Evolutionary conservation across 1,140 invertebrate genomes (phyloP), one percentile per base, ranked within the genome.

Genomic region (Portunus trituberculatus): DNA sequence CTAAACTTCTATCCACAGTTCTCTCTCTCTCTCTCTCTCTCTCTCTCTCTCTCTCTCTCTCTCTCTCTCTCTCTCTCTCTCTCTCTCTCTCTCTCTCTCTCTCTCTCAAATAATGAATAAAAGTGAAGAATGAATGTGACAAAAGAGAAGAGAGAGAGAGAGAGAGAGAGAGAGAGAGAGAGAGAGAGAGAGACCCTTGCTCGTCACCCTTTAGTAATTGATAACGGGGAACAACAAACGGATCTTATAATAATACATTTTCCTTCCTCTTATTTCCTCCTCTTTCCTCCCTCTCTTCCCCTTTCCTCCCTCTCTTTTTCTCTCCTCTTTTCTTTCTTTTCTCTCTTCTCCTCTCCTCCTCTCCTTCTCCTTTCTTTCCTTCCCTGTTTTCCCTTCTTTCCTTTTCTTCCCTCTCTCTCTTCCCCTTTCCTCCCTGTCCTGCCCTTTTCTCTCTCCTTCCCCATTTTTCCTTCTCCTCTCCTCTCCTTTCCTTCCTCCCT

Each of bases 1-100:
- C 39, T 39, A 39, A 39, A 39, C 1, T 39, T 39, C n/a, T n/a
- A 6, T 39, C 1, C 39, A 39, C 39, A 39, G 39, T 39, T 39
- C n/a, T n/a, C n/a, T 39, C 39, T 2, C 39, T 39, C 39, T 39
- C 1, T 1, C 39, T 83, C 76, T 28, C 4, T 8, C 82, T 83
- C 82, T 83, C 82, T 83, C 82, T 83, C 82, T 83, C 82, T 83
- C 82, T 83, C 82, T 83, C 82, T 83, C 82, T 83, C 82, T 83
- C 82, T 83, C 82, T 83, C 82, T 83, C 82, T 83, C 82, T 83
- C 82, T 83, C 82, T 83, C 82, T 83, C 82, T 83, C 82, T 83
- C 82, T 83, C 82, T 83, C 82, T 83, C 39, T 39, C 39, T 39
- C 39, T 39, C 39, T 39, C 39, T 39, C 39, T 39, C 39, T 39